Base-by-base conservation (phyloP, 2,113 vertebrate genomes). In the Triplophysa tibetana region DNA sequence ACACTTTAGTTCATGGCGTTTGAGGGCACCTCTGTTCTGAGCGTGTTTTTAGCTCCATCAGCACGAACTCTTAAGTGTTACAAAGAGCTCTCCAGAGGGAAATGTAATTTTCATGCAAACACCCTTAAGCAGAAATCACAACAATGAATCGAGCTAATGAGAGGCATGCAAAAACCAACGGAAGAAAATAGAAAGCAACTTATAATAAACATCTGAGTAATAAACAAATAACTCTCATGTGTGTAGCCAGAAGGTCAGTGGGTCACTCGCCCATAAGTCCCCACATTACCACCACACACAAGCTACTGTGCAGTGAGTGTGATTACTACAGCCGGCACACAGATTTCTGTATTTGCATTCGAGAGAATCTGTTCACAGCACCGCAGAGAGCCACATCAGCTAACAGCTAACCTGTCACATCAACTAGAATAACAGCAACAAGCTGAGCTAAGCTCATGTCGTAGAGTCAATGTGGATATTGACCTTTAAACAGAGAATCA, bases 381-480 rank as follows among this genome's bases (percentile, higher is more conserved):
- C 6, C 33, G 33, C 33, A 38, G 33, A 38, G 33, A 38, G 33
- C 6, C 33, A 38, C 33, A 38, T 38, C 33, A 38, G 33, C 33
- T 38, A 38, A 7, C 33, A 38, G 33, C 33, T 43, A 29, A 69
- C 23, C 45, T 70, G 43, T 17, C 23, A 52, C 23, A 26, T 23
- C 50, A 14, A 52, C 45, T 21, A 69, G 45, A 69, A 19, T 17
- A 17, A 43, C 3, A 2, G 23, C 67, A 29, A 50, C 45, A 26
- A 89, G 87, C 63, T 29, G 26, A 72, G 24, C 33, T 90, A 90
- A 90, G 48, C 14, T 84, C 72, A 82, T 88, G 89, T 89, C 87
- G 81, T 6, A 67, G 78, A 77, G 48, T 14, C 33, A 38, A 38
- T 38, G 6, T 38, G 33, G 33, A 38, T 1, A 38, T 50, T 50